These are phyloP conservation scores for Gambusia yucatana DNA, from an alignment of 2,797 vertebrate species.

Conservation along the genomic window DNA sequence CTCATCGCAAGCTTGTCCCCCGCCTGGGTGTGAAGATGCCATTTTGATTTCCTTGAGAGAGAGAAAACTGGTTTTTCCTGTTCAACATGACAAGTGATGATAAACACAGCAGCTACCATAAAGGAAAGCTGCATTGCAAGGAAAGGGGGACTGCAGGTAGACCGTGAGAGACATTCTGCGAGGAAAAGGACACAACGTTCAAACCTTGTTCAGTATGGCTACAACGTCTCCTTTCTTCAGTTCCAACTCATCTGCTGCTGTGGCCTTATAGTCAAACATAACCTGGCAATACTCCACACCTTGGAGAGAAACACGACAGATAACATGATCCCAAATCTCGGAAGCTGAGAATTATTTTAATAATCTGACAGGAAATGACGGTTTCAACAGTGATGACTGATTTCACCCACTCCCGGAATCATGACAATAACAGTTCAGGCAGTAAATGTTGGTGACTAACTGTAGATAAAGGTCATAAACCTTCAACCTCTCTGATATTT, in stretches of 20 bases:
- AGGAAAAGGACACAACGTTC: conserved; percentile 17
- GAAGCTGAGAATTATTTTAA: background rate
- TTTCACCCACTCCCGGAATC: conserved; percentile 8
- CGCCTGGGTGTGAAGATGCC: background rate
- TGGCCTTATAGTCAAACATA: conserved; percentile 85
- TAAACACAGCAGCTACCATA: background rate
- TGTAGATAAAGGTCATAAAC: conserved; percentile 39
- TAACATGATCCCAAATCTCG: background rate
- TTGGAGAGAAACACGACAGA: conserved; percentile 46
- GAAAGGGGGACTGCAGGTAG: background rate
- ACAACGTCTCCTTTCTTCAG: conserved; percentile 85
- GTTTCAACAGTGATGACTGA: conserved; percentile 1
- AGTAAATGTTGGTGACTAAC: background rate
- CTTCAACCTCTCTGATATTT: conserved; percentile 11
- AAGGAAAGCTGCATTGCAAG: background rate
- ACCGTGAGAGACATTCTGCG: background rate
- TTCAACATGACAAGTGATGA: background rate
- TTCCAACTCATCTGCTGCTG: conserved; percentile 83
- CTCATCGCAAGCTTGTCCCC: background rate
- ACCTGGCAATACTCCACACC: conserved; percentile 82
- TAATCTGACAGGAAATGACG: conserved; percentile 7
- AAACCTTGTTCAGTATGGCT: conserved; percentile 85
- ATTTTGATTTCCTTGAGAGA: conserved; percentile 2
- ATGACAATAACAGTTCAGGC: background rate
- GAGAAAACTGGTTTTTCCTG: conserved; percentile 50